Base-by-base conservation (phyloP, 2,113 vertebrate genomes). In the Lota lota region DNA sequence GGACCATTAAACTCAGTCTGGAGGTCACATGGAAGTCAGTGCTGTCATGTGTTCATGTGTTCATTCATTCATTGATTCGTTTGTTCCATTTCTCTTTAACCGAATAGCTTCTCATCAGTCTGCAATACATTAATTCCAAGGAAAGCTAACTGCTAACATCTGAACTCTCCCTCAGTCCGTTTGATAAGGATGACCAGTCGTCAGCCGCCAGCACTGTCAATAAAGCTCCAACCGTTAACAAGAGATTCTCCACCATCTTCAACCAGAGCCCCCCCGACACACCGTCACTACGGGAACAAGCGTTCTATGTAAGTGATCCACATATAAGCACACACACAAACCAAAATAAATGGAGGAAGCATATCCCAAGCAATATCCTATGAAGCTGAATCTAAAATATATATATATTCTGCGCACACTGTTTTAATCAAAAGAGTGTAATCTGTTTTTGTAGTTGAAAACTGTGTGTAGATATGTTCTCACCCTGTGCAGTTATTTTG, bases 11-110 rank as follows among this genome's bases (percentile, higher is more conserved):
- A 78, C 94, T 99, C 22, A 99, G 95, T 82, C 91, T 99, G 10
- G 97, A 98, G 83, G 95, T 99, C 79, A 95, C 88, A 16, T 99
- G 97, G 97, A 98, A 95, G 97, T 98, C 88, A 91, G 96, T 94
- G 36, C 54, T 63, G 53, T 51, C 20, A 51, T 58, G 14, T 22
- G 28, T 22, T 47, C 5, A 56, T 19, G 1, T 18, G 4, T n/a
- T 63, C 28, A 12, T 63, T 63, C 33, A 63, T 40, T 56, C 16
- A 56, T 47, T 47, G 2, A 14, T 47, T 47, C 40, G 2, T 33
- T 33, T 47, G 12, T 47, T 10, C 40, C 8, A 47, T 47, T 47
- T 12, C 2, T 47, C 12, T 47, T 47, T 14, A 2, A 47, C 10
- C 21, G 18, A 3, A 8, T 19, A 59, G 18, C 57, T 20, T 59